phyloP scores from a whole-genome alignment of 2,888 invertebrate genomes.

The Gastrophysa polygoni region DNA sequence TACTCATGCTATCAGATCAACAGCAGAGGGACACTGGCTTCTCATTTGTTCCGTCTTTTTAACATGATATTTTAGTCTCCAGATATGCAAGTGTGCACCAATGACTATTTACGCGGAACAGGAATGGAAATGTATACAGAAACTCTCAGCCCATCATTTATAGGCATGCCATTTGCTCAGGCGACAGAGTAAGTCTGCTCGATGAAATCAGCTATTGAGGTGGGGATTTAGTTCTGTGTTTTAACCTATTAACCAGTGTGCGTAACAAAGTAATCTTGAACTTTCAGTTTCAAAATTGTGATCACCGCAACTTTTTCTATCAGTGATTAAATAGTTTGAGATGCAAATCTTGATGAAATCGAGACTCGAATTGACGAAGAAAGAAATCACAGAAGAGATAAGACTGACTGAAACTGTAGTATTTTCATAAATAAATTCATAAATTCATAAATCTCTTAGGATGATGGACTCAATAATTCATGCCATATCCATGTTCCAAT shows the following conservation, averaged over 20 bases:
- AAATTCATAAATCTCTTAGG: too few relatives aligned
- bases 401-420: too few relatives aligned
- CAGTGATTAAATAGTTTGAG: too few relatives aligned
- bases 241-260: background rate
- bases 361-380: too few relatives aligned
- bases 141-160: constrained; percentile 96
- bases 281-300: too few relatives aligned
- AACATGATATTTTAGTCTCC: constrained; percentile 72
- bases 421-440: too few relatives aligned
- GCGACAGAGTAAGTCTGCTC: constrained; percentile 94
- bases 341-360: too few relatives aligned
- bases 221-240: background rate
- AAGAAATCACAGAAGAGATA: too few relatives aligned
- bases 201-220: constrained; percentile 13
- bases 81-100: constrained; percentile 98
- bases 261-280: too few relatives aligned
- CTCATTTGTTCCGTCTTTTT: constrained; percentile 15
- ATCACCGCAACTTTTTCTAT: too few relatives aligned
- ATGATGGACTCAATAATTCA: too few relatives aligned
- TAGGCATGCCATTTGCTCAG: constrained; percentile 97
- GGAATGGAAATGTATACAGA: constrained; percentile 99
- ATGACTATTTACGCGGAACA: constrained; percentile 99
- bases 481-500: too few relatives aligned
- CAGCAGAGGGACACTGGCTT: constrained; percentile 11
- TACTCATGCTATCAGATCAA: constrained; percentile 16